Percentiles rank a stretch among this genome's conserved stretches.
These are phyloP conservation scores for Coenonympha glycerion DNA, from an alignment of 2,888 invertebrate species.

Conservation along the genomic window DNA sequence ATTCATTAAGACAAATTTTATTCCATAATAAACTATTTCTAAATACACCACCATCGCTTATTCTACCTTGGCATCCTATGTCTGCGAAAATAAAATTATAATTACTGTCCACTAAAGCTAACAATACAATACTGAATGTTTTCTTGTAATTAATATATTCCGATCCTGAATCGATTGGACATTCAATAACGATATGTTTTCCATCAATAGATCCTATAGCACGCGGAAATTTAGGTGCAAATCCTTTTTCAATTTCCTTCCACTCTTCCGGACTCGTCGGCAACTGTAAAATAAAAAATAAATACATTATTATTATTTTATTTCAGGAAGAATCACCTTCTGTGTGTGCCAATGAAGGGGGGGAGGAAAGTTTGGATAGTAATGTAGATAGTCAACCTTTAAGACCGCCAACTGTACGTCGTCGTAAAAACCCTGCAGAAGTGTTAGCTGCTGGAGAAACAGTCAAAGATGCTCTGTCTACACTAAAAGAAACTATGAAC, in stretches of 20 bases:
- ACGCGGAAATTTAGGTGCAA: neutral
- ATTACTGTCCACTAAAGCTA: neutral
- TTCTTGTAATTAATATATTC: neutral
- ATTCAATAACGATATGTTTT: neutral
- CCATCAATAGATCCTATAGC: neutral
- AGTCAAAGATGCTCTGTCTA: constrained; percentile 18
- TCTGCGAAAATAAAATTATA: neutral
- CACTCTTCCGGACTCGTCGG: neutral
- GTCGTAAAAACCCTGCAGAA: constrained; percentile 10
- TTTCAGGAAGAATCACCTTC: neutral
- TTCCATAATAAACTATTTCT: neutral
- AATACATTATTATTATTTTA: neutral
- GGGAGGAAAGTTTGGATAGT: neutral
- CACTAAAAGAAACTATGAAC: constrained; percentile 18
- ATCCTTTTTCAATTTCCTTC: constrained; percentile 5
- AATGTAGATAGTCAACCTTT: constrained; percentile 2
- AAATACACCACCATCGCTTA: neutral
- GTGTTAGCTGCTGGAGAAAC: neutral
- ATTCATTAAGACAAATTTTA: neutral
- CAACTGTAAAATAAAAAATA: constrained; percentile 2
- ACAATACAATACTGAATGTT: neutral
- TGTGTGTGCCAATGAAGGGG: neutral
- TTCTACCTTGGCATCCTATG: neutral
- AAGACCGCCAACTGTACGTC: constrained; percentile 8
- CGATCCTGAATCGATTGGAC: neutral